phyloP scores from a whole-genome alignment of 2,113 vertebrate genomes.

The Scortum barcoo region DNA sequence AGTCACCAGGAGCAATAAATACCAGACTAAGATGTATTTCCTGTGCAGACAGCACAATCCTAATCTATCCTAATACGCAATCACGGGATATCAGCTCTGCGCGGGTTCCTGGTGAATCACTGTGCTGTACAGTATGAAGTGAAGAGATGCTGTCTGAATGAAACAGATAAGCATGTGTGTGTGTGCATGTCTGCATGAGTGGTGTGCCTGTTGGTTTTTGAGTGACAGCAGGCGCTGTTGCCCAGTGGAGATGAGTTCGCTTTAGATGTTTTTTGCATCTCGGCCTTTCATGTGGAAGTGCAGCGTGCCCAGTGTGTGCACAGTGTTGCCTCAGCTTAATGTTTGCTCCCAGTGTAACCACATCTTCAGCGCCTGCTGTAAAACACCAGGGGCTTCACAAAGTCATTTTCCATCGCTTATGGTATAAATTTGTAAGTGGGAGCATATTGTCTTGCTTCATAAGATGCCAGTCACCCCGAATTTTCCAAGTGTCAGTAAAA shows the following conservation, averaged over 20 bases:
- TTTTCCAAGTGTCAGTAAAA: slow-evolving; percentile 79
- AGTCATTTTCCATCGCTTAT: slow-evolving; percentile 52
- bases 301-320: slow-evolving; percentile 14
- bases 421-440: slow-evolving; percentile 57
- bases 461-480: slow-evolving; percentile 67
- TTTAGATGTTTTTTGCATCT: slow-evolving; percentile 25
- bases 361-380: slow-evolving; percentile 31
- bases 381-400: slow-evolving; percentile 44
- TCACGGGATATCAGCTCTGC: slow-evolving; percentile 56
- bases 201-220: slow-evolving; percentile 38
- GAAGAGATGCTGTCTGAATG: slow-evolving; percentile 15
- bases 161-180: slow-evolving; percentile 9
- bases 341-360: slow-evolving; percentile 33
- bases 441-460: slow-evolving; percentile 65
- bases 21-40: slow-evolving; percentile 75
- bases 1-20: slow-evolving; percentile 63
- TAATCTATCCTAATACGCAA: slow-evolving; percentile 70
- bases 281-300: slow-evolving; percentile 38
- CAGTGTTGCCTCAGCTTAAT: slow-evolving; percentile 22
- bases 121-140: slow-evolving; percentile 11
- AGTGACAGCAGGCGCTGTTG: slow-evolving; percentile 30
- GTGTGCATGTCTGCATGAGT: slow-evolving; percentile 18
- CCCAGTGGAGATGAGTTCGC: slow-evolving; percentile 17
- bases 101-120: slow-evolving; percentile 19
- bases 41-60: slow-evolving; percentile 67